phyloP scores from a whole-genome alignment of 2,797 vertebrate genomes.

The Thaleichthys pacificus region DNA sequence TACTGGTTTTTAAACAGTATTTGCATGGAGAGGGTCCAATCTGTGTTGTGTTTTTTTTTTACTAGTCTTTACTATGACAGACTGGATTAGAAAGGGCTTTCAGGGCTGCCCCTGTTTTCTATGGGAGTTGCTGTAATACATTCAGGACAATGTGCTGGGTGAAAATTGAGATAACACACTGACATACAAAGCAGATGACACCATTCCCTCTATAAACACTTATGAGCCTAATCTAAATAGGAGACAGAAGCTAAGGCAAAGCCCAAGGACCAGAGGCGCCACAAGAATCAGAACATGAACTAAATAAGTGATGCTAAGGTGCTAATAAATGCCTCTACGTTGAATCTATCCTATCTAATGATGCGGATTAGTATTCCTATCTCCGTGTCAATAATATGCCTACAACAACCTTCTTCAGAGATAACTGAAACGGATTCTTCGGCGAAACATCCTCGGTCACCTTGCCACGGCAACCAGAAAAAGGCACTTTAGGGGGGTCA shows the following conservation, averaged over 20 bases:
- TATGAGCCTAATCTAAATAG: neutral
- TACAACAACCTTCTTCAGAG: slow-evolving; percentile 25
- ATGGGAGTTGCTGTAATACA: slow-evolving; percentile 62
- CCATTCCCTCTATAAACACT: neutral
- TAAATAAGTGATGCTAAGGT: neutral
- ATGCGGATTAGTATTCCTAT: slow-evolving; percentile 12
- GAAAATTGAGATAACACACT: slow-evolving; percentile 48
- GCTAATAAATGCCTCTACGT: neutral
- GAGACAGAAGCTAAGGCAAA: neutral
- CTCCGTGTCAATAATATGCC: slow-evolving; percentile 29
- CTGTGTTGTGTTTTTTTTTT: slow-evolving; percentile 44
- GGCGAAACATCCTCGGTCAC: slow-evolving; percentile 61
- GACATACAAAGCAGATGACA: slow-evolving; percentile 23
- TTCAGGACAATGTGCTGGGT: slow-evolving; percentile 56
- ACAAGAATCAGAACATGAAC: neutral
- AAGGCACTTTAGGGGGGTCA: slow-evolving; percentile 55
- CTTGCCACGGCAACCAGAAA: slow-evolving; percentile 65
- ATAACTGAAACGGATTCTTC: slow-evolving; percentile 45
- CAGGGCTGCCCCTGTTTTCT: slow-evolving; percentile 70
- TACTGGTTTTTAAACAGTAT: slow-evolving; percentile 68
- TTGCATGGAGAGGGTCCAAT: slow-evolving; percentile 76
- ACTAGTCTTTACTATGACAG: slow-evolving; percentile 67
- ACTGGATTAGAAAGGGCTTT: slow-evolving; percentile 73
- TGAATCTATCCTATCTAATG: neutral
- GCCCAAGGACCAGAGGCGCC: neutral